Evolutionary conservation across 2,797 vertebrate genomes (phyloP).

Genomic region (Poecilia picta): DNA sequence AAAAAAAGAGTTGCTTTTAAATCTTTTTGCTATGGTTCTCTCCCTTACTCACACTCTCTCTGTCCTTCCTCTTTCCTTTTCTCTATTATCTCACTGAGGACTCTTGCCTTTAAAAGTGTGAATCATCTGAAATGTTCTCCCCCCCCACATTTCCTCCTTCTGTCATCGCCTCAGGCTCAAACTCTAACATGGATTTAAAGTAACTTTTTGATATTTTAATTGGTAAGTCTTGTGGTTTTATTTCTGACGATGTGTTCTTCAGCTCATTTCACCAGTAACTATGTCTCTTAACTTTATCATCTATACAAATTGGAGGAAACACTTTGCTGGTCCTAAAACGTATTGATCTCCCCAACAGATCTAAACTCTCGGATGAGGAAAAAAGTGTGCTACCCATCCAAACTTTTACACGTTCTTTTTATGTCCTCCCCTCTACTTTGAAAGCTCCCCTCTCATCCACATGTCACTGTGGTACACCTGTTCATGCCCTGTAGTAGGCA

Average conservation of each 20-base stretch:
- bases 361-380: conserved; percentile 1
- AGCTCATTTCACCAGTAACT: conserved; percentile 33
- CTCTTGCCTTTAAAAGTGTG: conserved; percentile 33
- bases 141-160: conserved; percentile 31
- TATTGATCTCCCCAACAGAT: conserved; percentile 33
- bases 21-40: conserved; percentile 18
- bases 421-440: conserved; percentile 20
- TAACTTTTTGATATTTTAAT: conserved; percentile 60
- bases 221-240: conserved; percentile 39
- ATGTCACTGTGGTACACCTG: conserved; percentile 51
- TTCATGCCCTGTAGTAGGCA: conserved; percentile 42
- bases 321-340: conserved; percentile 28
- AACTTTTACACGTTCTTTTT: conserved; percentile 40
- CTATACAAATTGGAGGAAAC: conserved; percentile 19
- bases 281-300: conserved; percentile 28
- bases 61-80: conserved; percentile 23
- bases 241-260: conserved; percentile 27
- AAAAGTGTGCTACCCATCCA: conserved; percentile 9
- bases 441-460: conserved; percentile 42
- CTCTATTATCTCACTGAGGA: conserved; percentile 40
- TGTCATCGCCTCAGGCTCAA: conserved; percentile 43
- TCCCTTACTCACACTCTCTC: conserved; percentile 17
- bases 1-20: conserved; percentile 33
- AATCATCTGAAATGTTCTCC: conserved; percentile 47
- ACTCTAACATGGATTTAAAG: conserved; percentile 48